These are phyloP conservation scores for Pachypsylla venusta DNA, from an alignment of 1,140 invertebrate species.

Conservation along the genomic window DNA sequence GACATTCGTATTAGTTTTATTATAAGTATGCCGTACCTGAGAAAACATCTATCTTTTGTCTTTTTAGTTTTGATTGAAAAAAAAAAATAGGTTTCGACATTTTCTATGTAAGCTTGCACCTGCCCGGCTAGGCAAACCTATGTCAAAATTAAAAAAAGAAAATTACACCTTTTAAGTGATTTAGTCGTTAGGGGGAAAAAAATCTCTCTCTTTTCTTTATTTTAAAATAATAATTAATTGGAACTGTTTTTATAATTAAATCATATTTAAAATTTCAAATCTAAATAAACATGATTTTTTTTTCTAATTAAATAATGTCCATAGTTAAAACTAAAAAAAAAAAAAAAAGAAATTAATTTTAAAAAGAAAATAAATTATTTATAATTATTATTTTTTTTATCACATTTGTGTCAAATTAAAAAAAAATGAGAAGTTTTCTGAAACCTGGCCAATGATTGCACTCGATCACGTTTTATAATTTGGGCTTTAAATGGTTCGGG, in stretches of 20 bases:
- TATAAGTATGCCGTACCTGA: not conserved
- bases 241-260: not conserved
- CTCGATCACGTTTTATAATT: too few relatives aligned
- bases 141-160: not conserved
- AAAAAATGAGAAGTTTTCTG: not conserved
- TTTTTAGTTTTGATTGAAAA: not conserved
- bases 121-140: not conserved
- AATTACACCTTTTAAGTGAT: not conserved
- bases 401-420: conserved; percentile 4
- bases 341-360: not conserved
- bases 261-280: not conserved
- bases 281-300: not conserved
- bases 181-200: not conserved
- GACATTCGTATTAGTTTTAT: not conserved
- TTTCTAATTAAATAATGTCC: not conserved
- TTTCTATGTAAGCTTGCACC: not conserved
- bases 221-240: not conserved
- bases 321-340: not conserved
- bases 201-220: not conserved
- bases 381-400: conserved; percentile 4
- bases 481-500: too few relatives aligned
- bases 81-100: not conserved
- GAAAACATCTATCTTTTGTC: not conserved
- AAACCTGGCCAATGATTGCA: too few relatives aligned
- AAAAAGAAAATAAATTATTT: too few relatives aligned